Base-by-base conservation (phyloP, 2,113 vertebrate genomes). In the Phalacrocorax pelagicus region DNA sequence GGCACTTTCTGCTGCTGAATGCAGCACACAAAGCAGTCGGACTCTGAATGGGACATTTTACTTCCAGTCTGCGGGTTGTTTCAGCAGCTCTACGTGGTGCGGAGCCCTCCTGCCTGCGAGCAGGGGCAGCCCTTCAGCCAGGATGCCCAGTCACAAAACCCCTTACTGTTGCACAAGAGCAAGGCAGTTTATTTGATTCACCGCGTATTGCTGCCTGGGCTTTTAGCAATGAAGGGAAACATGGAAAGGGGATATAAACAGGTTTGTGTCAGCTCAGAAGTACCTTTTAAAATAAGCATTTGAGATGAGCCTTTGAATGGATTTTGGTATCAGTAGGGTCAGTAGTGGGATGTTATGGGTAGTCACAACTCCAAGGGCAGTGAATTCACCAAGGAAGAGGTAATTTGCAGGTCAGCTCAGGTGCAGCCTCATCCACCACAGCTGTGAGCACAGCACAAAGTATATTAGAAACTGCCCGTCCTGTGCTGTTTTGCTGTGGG, bases 21-120 rank as follows among this genome's bases (percentile, higher is more conserved):
- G 49, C 36, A 49, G 65, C 42, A 26, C n/a, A 59, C n/a, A 22
- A 40, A 69, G 47, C 30, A 3, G 52, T 22, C 42, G 2, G 57
- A 15, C 19, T 23, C 40, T 6, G 4, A 86, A 67, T 2, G 23
- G 38, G 61, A 16, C 4, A 0, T 38, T 57, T 36, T 10, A 4
- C 47, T 75, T 55, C 63, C 47, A 59, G 30, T 5, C 46, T 5
- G 2, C 18, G 70, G 30, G 32, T 23, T 42, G n/a, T 62, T 67
- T 30, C 2, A 15, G 55, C 29, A 36, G 11, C 10, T 5, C 30
- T 9, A 24, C 1, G 1, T 0, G 8, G 32, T 18, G 32, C 58
- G 18, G 8, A 65, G 59, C 22, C n/a, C 57, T 29, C 42, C 73
- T 59, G 55, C 30, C 26, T 32, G 49, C 12, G 1, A 26, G 59